Evolutionary conservation across 2,797 vertebrate species (phyloP).

Genomic region (Arctocebus calabarensis): DNA sequence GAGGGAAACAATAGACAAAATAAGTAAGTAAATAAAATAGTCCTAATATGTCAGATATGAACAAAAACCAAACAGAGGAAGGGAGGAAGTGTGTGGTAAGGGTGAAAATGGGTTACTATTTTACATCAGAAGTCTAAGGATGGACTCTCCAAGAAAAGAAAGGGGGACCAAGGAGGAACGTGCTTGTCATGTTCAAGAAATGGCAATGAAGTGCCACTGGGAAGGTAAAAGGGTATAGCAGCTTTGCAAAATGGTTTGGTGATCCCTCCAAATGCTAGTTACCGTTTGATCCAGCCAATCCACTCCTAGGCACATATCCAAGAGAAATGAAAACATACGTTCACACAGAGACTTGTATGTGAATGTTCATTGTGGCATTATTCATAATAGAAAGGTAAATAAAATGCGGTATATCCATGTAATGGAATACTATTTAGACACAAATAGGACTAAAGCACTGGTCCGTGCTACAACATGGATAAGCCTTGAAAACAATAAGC

Average conservation of each 20-base stretch:
- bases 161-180: not conserved
- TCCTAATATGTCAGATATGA: not conserved
- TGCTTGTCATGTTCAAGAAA: not conserved
- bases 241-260: not conserved
- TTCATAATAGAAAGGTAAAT: not conserved
- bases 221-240: not conserved
- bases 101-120: not conserved
- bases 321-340: not conserved
- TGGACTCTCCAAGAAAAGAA: not conserved
- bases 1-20: not conserved
- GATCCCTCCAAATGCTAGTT: not conserved
- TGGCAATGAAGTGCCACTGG: not conserved
- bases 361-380: not conserved
- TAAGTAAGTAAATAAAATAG: not conserved
- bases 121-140: not conserved
- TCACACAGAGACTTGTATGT: not conserved
- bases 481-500: not conserved
- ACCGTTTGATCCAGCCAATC: not conserved
- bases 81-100: no score
- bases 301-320: not conserved
- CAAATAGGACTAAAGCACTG: not conserved
- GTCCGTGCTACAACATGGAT: no score
- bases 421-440: not conserved
- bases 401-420: not conserved
- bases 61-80: not conserved